phyloP scores from a whole-genome alignment of 2,888 invertebrate genomes.

The Halictus quadricinctus region DNA sequence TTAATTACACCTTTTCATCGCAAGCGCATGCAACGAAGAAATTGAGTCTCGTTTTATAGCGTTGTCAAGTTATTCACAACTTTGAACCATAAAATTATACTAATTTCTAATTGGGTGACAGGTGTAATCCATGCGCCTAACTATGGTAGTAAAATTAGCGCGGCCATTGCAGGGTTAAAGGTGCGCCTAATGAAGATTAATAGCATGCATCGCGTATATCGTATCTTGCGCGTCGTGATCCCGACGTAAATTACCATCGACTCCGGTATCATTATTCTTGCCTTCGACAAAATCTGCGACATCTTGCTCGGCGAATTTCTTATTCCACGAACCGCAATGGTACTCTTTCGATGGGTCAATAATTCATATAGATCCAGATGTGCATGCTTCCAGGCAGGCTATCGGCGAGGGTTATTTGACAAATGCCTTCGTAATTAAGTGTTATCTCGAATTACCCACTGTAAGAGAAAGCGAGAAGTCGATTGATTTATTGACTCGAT shows the following conservation, averaged over 20 bases:
- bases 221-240: background rate
- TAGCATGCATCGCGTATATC: background rate
- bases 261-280: background rate
- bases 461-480: background rate
- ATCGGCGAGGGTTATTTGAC: background rate
- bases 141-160: background rate
- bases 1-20: too few species aligned
- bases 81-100: background rate
- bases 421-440: background rate
- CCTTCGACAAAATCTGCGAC: background rate
- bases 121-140: background rate
- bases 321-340: background rate
- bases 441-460: background rate
- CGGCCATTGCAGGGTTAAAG: background rate
- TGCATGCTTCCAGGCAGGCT: background rate
- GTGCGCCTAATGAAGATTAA: conserved; percentile 1
- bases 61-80: background rate
- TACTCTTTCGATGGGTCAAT: background rate
- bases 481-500: background rate
- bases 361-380: background rate
- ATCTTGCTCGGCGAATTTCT: background rate
- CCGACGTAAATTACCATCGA: background rate
- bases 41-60: background rate
- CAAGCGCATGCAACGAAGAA: background rate
- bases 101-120: background rate